phyloP scores from a whole-genome alignment of 2,888 invertebrate genomes.

The Conistra vaccinii region DNA sequence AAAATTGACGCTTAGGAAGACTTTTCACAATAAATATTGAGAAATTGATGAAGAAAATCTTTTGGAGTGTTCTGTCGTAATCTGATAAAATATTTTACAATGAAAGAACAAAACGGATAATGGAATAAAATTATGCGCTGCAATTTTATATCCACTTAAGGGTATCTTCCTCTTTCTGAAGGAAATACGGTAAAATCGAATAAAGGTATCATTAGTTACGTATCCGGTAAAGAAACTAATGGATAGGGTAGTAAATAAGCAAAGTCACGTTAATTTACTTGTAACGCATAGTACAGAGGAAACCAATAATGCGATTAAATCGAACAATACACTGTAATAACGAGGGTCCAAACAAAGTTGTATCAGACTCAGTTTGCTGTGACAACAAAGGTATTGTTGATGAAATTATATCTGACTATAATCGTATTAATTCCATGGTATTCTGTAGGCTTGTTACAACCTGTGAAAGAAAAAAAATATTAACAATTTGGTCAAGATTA shows the following conservation, averaged over 20 bases:
- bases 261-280: constrained; percentile 19
- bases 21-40: constrained; percentile 14
- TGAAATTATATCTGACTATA: constrained; percentile 51
- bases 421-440: constrained; percentile 38
- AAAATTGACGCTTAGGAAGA: constrained; percentile 8
- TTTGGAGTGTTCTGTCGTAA: constrained; percentile 22
- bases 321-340: constrained; percentile 49
- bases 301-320: constrained; percentile 57
- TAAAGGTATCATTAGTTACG: constrained; percentile 4
- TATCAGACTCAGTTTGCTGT: constrained; percentile 45
- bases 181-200: constrained; percentile 4
- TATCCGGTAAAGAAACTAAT: constrained; percentile 15
- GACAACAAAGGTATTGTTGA: constrained; percentile 55
- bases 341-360: constrained; percentile 48
- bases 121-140: constrained; percentile 19
- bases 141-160: constrained; percentile 26
- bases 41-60: constrained; percentile 15
- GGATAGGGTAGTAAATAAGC: constrained; percentile 10
- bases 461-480: background rate
- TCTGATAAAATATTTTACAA: constrained; percentile 27
- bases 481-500: background rate
- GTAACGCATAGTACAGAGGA: constrained; percentile 22
- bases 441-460: background rate
- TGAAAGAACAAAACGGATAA: constrained; percentile 16
- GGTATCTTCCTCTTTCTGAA: background rate